phyloP scores from a whole-genome alignment of 1,140 invertebrate species.

The Sycophaga agraensis region DNA sequence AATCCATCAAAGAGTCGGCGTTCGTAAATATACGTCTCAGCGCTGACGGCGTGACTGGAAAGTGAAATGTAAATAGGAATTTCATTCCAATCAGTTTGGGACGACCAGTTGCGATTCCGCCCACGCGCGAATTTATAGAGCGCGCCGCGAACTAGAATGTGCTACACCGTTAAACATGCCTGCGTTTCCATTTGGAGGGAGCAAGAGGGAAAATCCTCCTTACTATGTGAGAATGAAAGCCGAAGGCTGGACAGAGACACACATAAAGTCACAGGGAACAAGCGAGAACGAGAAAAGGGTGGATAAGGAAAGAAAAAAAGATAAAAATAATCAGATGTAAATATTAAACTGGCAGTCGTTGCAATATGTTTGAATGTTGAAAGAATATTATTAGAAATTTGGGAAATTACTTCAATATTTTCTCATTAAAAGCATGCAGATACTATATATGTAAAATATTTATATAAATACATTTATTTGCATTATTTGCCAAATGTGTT shows the following conservation, averaged over 20 bases:
- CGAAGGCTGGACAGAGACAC: neutral
- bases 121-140: constrained; percentile 30
- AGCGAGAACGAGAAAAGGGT: neutral
- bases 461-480: too few species aligned
- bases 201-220: neutral
- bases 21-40: constrained; percentile 25
- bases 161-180: constrained; percentile 29
- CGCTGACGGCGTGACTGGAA: constrained; percentile 26
- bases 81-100: constrained; percentile 28
- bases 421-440: too few species aligned
- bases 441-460: too few species aligned
- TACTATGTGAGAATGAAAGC: neutral
- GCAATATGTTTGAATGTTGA: too few species aligned
- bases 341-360: too few species aligned
- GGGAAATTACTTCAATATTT: too few species aligned
- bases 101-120: constrained; percentile 13
- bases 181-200: constrained; percentile 17
- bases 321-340: too few species aligned
- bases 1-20: constrained; percentile 25
- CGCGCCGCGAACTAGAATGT: constrained; percentile 22
- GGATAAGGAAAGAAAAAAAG: neutral
- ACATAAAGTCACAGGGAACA: neutral
- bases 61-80: constrained; percentile 35
- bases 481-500: too few species aligned
- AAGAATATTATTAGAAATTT: too few species aligned